Conservation (phyloP, 2,888 invertebrate genomes). For the Xanthia icteritia region DNA sequence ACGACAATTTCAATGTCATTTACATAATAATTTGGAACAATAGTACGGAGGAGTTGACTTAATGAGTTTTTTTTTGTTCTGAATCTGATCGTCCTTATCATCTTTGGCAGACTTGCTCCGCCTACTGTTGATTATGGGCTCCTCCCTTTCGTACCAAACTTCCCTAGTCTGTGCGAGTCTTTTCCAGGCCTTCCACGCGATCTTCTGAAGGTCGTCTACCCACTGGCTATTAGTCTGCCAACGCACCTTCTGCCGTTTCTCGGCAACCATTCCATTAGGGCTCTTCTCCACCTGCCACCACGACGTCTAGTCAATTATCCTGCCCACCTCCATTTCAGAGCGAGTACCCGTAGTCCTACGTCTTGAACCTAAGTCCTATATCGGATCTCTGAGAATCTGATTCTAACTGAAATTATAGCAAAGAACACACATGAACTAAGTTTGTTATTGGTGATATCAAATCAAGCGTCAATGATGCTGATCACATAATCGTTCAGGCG, state of each 20-base stretch:
- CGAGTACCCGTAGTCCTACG: background rate
- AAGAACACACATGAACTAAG: background rate
- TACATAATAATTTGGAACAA: conserved; percentile 79
- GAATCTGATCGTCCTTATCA: background rate
- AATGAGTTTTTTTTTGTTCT: background rate
- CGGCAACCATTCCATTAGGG: background rate
- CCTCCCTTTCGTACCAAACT: background rate
- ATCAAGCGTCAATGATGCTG: background rate
- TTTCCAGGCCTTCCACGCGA: background rate
- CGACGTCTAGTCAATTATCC: background rate
- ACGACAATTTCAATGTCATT: conserved; percentile 76
- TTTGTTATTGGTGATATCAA: conserved; percentile 1
- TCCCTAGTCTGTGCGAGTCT: background rate
- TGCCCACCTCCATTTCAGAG: background rate
- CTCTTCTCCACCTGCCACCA: background rate
- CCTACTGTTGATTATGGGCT: background rate
- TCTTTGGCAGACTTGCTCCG: background rate
- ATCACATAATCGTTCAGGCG: background rate
- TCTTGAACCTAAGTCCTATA: background rate
- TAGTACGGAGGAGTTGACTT: conserved; percentile 47
- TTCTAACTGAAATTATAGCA: background rate
- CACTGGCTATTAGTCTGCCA: background rate
- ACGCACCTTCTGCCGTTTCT: background rate
- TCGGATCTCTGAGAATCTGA: background rate
- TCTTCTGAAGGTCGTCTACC: background rate